phyloP scores from a whole-genome alignment of 2,797 vertebrate species.

The Chiloscyllium punctatum region DNA sequence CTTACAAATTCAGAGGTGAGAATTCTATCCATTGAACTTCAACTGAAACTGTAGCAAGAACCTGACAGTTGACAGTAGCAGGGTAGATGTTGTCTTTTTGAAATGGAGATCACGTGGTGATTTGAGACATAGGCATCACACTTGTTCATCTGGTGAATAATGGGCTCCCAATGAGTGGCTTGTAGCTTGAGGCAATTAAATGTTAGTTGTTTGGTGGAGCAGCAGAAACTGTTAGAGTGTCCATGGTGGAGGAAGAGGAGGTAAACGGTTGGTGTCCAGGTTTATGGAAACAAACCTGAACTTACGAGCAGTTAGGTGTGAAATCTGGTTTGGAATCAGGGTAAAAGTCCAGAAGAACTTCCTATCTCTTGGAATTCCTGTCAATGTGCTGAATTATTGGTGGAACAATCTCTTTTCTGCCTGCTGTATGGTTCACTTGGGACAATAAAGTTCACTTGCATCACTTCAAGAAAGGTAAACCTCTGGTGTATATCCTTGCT shows the following conservation, averaged over 20 bases:
- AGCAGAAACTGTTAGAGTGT: background rate
- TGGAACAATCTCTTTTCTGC: no score
- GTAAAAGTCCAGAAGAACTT: background rate
- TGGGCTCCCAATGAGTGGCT: background rate
- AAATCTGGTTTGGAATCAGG: background rate
- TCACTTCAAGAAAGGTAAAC: background rate
- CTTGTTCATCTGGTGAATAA: background rate
- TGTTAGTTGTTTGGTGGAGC: background rate
- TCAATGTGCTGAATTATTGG: background rate
- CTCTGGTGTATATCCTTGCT: no score
- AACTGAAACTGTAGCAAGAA: background rate
- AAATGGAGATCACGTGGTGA: background rate
- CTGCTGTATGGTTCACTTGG: no score
- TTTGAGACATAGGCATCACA: background rate
- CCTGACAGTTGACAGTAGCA: background rate
- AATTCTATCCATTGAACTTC: background rate
- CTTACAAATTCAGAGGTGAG: background rate
- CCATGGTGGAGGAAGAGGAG: background rate
- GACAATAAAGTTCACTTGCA: no score
- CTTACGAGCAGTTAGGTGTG: background rate
- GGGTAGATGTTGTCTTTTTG: background rate
- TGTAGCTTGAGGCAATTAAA: background rate
- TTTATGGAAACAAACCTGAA: background rate
- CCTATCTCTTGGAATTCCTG: background rate
- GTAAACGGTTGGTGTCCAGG: background rate